Evolutionary conservation across 2,113 vertebrate genomes (phyloP).

Genomic region (Solea solea): DNA sequence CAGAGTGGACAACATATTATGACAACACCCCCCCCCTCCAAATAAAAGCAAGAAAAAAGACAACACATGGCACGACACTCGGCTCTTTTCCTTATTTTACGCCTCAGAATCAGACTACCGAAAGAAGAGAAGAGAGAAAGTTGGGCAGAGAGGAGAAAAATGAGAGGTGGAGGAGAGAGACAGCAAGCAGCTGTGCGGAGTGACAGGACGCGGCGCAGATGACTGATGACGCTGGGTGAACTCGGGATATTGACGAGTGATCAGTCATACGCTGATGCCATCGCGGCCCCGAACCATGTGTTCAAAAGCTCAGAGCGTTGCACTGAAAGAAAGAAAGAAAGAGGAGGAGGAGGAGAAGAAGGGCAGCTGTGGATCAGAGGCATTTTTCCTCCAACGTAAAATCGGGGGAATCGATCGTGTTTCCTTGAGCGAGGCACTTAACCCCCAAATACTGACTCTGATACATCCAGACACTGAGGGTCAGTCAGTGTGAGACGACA

Average conservation of each 20-base stretch:
- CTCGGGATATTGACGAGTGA: conserved; percentile 72
- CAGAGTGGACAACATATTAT: conserved; percentile 79
- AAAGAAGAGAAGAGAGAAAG: conserved; percentile 66
- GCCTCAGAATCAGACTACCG: conserved; percentile 20
- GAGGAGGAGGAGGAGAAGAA: no score
- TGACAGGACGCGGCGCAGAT: conserved; percentile 67
- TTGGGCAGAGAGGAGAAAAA: conserved; percentile 70
- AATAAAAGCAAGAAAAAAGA: conserved; percentile 31
- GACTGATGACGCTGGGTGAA: conserved; percentile 72
- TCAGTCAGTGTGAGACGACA: no score
- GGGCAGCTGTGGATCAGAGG: no score
- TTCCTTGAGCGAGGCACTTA: no score
- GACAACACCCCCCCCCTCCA: conserved; percentile 58
- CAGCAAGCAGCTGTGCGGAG: conserved; percentile 75
- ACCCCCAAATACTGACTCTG: no score
- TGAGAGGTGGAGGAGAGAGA: conserved; percentile 57
- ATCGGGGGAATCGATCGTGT: no score
- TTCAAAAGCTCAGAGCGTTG: conserved; percentile 29
- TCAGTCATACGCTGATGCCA: conserved; percentile 72
- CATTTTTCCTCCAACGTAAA: no score
- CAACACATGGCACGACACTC: conserved; percentile 61
- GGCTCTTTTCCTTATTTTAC: conserved; percentile 34
- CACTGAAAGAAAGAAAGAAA: neutral
- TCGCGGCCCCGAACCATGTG: conserved; percentile 57
- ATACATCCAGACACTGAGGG: no score